A percentile compares a stretch with the other conserved stretches of the same genome.
Evolutionary conservation across 2,797 vertebrate species (phyloP).

Genomic region (Pseudochaenichthys georgianus): DNA sequence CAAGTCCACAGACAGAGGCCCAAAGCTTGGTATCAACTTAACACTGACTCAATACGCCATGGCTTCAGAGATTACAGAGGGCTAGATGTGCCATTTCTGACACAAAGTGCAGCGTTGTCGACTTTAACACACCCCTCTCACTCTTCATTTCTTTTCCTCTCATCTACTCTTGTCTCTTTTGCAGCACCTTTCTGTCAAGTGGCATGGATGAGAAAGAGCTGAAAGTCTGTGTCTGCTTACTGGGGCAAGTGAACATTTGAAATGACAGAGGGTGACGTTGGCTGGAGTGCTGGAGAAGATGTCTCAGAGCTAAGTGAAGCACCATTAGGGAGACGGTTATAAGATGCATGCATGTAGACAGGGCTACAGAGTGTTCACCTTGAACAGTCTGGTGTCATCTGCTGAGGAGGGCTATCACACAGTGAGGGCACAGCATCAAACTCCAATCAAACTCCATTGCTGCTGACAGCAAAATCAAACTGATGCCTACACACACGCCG

Average conservation of each 20-base stretch:
- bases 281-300: conserved; percentile 75
- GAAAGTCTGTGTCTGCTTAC: conserved; percentile 73
- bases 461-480: conserved; percentile 75
- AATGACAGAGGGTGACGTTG: conserved; percentile 81
- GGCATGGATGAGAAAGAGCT: conserved; percentile 60
- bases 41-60: conserved; percentile 66
- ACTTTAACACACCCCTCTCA: conserved; percentile 64
- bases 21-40: conserved; percentile 75
- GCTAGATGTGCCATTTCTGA: conserved; percentile 69
- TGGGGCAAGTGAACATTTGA: conserved; percentile 82
- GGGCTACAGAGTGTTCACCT: conserved; percentile 76
- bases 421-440: conserved; percentile 74
- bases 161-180: conserved; percentile 66
- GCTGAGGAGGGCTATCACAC: conserved; percentile 71
- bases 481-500: conserved; percentile 48
- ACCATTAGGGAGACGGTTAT: conserved; percentile 79
- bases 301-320: conserved; percentile 77
- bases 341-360: conserved; percentile 77
- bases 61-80: conserved; percentile 71
- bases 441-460: conserved; percentile 75
- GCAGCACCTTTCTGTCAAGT: conserved; percentile 68
- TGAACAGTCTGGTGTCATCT: conserved; percentile 76
- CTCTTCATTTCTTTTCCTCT: conserved; percentile 65
- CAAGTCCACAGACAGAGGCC: conserved; percentile 61
- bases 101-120: conserved; percentile 75